A percentile compares a stretch with the other conserved stretches of the same genome.
phyloP scores from a whole-genome alignment of 2,797 vertebrate species.

The Leptoclinus maculatus region DNA sequence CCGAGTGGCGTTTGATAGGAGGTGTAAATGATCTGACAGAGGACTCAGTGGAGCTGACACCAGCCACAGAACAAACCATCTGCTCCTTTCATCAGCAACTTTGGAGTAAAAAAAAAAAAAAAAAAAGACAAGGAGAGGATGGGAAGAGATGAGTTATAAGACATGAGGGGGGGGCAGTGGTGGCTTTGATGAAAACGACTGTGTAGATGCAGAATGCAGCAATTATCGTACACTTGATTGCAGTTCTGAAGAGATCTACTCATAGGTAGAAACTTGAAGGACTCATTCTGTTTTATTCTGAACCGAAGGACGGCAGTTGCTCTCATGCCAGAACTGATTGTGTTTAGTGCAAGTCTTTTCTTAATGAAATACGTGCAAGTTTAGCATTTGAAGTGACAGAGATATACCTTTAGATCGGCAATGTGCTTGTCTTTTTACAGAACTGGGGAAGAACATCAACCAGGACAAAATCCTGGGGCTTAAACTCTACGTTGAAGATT shows the following conservation, averaged over 20 bases:
- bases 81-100: conserved; percentile 84
- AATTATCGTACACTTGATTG: conserved; percentile 73
- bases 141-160: conserved; percentile 65
- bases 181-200: conserved; percentile 52
- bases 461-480: conserved; percentile 87
- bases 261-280: conserved; percentile 33
- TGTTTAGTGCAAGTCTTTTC: conserved; percentile 4
- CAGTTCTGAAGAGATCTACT: conserved; percentile 62
- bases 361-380: not conserved
- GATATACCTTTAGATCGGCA: not conserved
- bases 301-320: conserved; percentile 38
- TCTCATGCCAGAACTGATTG: conserved; percentile 54
- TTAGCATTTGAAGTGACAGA: not conserved
- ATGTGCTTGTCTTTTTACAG: conserved; percentile 64
- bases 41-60: conserved; percentile 83
- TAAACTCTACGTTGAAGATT: conserved; percentile 82
- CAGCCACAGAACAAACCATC: conserved; percentile 84
- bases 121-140: conserved; percentile 60
- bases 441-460: conserved; percentile 92
- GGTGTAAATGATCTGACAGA: conserved; percentile 87
- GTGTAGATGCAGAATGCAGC: conserved; percentile 56
- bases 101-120: conserved; percentile 50
- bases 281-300: conserved; percentile 45
- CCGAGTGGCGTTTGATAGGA: conserved; percentile 75
- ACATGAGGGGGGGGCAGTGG: conserved; percentile 15